Base-by-base conservation (phyloP, 2,797 vertebrate genomes). In the Tokudaia tokunoshimensis region DNA sequence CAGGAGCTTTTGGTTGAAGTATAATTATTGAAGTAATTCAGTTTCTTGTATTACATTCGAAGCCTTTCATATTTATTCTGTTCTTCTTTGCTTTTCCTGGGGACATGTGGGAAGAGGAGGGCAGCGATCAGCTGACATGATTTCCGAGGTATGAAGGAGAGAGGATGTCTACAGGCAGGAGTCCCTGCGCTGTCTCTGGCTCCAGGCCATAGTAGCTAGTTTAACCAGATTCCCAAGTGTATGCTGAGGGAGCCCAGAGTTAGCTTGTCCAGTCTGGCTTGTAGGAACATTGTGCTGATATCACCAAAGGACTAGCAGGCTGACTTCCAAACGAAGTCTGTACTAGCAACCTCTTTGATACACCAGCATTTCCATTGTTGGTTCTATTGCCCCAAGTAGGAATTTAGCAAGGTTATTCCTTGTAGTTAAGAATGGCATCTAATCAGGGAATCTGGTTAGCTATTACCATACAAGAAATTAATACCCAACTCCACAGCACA, bases 1-100 rank as follows among this genome's bases (percentile, higher is more conserved):
- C 63, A 76, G 34, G 52, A 89, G 85, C 92, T 96, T 93, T 92
- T 92, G 41, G 24, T 81, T 92, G n/a, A 88, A 57, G 13, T 74
- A 2, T 81, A 50, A 90, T 78, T 72, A 79, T 70, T 80, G 76
- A 81, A 78, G 44, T 74, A 63, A 82, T 59, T 94, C 37, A 47
- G 37, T 83, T 14, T 89, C 22, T 76, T 82, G 57, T 44, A 86
- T 61, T 89, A 20, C 10, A 72, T n/a, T 57, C 34, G 74, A 52
- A 75, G 65, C 14, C 92, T 90, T 82, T 92, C 41, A 3, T 72
- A 41, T 82, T 86, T 74, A 34, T 92, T 96, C 50, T 31, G 78
- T 78, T 86, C 95, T 72, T 57, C 20, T 3, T 41, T 92, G 52
- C 29, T 57, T 78, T 44, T 74, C 59, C 22, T 3, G 12, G 50